Evolutionary conservation across 2,797 vertebrate species (phyloP), one percentile per base, ranked within the genome.

Genomic region (Silurus aristotelis): DNA sequence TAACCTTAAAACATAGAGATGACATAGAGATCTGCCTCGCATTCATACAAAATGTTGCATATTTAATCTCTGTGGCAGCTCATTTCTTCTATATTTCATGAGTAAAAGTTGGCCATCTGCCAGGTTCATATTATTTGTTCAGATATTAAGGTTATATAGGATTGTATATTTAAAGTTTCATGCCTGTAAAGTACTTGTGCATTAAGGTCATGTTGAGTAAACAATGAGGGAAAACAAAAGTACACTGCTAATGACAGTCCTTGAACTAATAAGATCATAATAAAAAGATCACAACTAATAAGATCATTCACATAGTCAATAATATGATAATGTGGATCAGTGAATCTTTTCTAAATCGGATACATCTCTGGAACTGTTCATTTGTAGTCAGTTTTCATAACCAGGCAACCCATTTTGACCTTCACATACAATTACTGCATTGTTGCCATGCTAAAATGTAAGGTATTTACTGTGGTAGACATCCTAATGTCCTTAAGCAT

Each of bases 381-480:
- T 46, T 52, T 66, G 43, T 8, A 83, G 27, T 38, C 66, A 22
- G 31, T 43, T 58, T 58, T 3, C 19, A 82, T 72, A 22, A 78
- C 73, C 4, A n/a, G 58, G 55, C 8, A 60, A 19, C 46, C 14
- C 22, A 31, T 64, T 72, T 0, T 85, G 79, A 85, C 78, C 84
- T 82, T 67, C 84, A 84, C 20, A 80, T 58, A 84, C 55, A 86
- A 68, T 63, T 63, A 55, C 58, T 38, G 38, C 52, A 61, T 22
- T 84, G 46, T 73, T 19, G 10, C 70, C 63, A 25, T 71, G 68
- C 71, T 83, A 48, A 84, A 67, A 61, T 86, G 75, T 85, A 87
- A 83, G 86, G 55, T 38, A 64, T 82, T 84, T 79, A 83, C 85
- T 90, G 82, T 86, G 87, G 85, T 84, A 87, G 64, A 82, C 84